A percentile compares a stretch with the other conserved stretches of the same genome.
phyloP scores from a whole-genome alignment of 2,888 invertebrate species.

The Nymphalis polychloros region DNA sequence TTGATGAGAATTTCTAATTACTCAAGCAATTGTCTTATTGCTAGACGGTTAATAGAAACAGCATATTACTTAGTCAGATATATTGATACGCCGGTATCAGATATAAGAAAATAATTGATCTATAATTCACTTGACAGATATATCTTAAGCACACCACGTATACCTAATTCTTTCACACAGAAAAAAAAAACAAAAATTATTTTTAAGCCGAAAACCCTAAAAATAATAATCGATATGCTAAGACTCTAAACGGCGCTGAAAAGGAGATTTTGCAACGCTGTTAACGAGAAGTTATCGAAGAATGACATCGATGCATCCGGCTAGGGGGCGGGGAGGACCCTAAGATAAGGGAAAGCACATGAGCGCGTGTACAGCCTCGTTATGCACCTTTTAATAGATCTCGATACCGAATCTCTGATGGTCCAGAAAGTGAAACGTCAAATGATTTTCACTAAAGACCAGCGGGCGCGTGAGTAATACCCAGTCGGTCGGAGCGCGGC shows the following conservation, averaged over 20 bases:
- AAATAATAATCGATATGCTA: constrained; percentile 43
- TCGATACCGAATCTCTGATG: constrained; percentile 60
- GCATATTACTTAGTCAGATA: constrained; percentile 7
- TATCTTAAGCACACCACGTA: constrained; percentile 38
- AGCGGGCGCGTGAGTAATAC: constrained; percentile 63
- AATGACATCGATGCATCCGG: constrained; percentile 74
- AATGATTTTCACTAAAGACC: constrained; percentile 72
- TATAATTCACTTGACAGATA: constrained; percentile 34
- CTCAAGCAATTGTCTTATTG: constrained; percentile 31
- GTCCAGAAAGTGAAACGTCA: constrained; percentile 72
- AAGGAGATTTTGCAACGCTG: constrained; percentile 64
- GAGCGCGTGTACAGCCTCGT: constrained; percentile 59
- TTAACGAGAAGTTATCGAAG: constrained; percentile 64
- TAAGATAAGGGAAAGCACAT: constrained; percentile 46
- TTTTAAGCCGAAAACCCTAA: constrained; percentile 30
- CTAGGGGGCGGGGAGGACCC: constrained; percentile 65
- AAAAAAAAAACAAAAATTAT: constrained; percentile 11
- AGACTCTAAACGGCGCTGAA: constrained; percentile 45
- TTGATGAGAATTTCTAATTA: constrained; percentile 28
- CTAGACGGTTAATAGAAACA: constrained; percentile 16
- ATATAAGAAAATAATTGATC: not conserved
- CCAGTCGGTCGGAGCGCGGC: constrained; percentile 74
- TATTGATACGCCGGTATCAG: not conserved
- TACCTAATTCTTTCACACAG: constrained; percentile 6
- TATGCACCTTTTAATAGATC: constrained; percentile 70